Base-by-base conservation (phyloP, 2,888 invertebrate genomes). In the Dolomedes plantarius region DNA sequence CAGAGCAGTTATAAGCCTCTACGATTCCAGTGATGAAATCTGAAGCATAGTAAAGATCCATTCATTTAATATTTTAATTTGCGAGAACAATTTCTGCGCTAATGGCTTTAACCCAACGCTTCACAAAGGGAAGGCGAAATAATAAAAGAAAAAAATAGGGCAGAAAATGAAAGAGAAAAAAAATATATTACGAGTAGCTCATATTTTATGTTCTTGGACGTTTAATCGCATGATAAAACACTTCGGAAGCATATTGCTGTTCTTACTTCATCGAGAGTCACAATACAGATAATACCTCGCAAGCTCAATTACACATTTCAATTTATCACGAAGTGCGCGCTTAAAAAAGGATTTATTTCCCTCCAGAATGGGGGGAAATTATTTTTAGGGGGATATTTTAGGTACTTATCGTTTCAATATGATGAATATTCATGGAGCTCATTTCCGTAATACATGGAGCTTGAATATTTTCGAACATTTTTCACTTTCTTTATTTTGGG, bases 281-380 rank as follows among this genome's bases (percentile, higher is more conserved):
- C 23, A 23, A 23, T 23, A 56, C 3, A 23, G 56, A 56, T 56
- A 56, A 56, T 56, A 56, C 56, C 23, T 23, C 23, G 23, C 16
- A 56, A 23, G 56, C 56, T 23, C 56, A 19, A 56, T 56, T 56
- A 56, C 56, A 56, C 56, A 56, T 56, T 56, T 56, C 56, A 56
- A 56, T 56, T 56, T 56, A 56, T 56, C 56, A 56, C 13, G 56
- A 23, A n/a, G 9, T 1, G n/a, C 16, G 46, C 16, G 6, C 41
- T 13, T 46, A 23, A 56, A 56, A 56, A 56, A 16, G 23, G 23
- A 5, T 16, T 56, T 56, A 16, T 3, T 23, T 56, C 16, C 46
- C 16, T 16, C 46, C 9, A 41, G 9, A 16, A 9, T n/a, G 13
- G 16, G 6, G 41, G 41, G n/a, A 16, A 46, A 46, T 46, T n/a